phyloP scores from a whole-genome alignment of 2,113 vertebrate genomes.

The Centrocercus urophasianus region DNA sequence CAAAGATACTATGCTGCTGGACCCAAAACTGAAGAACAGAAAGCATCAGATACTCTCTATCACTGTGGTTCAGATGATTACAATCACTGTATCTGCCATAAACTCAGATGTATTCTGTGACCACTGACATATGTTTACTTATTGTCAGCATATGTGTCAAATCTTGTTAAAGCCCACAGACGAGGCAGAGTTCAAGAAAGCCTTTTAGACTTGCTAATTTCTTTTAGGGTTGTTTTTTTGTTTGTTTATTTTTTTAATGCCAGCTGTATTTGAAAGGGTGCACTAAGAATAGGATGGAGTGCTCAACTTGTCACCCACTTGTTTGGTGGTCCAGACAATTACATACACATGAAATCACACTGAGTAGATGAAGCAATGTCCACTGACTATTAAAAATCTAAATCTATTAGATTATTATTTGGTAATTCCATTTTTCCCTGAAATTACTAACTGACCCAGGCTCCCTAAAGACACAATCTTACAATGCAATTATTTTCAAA shows the following conservation, averaged over 20 bases:
- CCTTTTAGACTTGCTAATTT: background rate
- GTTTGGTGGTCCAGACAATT: background rate
- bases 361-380: background rate
- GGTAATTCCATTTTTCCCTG: background rate
- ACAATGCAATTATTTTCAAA: background rate
- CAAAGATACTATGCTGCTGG: background rate
- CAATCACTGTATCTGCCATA: background rate
- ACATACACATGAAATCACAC: accelerated
- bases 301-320: background rate
- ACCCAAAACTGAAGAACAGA: background rate
- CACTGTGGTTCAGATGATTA: background rate
- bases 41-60: background rate
- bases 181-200: background rate
- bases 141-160: background rate
- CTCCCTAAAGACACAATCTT: background rate
- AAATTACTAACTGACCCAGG: background rate
- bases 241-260: background rate
- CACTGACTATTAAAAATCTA: background rate
- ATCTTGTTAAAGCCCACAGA: background rate
- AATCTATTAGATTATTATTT: background rate
- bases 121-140: accelerated
- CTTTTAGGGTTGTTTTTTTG: no score
- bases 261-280: background rate
- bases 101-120: background rate
- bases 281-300: background rate